Evolutionary conservation across 2,113 vertebrate species (phyloP).

Genomic region (Cervus canadensis): DNA sequence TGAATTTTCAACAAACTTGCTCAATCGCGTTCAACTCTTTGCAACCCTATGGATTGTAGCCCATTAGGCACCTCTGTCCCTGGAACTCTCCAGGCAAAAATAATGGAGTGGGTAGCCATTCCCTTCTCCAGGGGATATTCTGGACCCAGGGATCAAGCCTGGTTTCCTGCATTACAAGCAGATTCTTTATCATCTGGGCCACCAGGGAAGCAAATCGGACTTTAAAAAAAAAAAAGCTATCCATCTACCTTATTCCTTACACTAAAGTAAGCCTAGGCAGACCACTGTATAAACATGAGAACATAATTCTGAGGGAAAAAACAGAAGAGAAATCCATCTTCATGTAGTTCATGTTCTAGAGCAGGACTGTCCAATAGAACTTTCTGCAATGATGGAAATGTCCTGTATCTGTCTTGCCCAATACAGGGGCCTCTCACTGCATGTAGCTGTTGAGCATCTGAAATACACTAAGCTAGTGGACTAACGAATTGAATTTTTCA

Average conservation of each 20-base stretch:
- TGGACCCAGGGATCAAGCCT: background rate
- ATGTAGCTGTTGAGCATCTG: background rate
- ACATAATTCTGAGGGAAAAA: background rate
- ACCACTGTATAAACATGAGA: background rate
- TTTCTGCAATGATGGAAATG: background rate
- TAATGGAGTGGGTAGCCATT: background rate
- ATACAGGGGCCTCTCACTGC: background rate
- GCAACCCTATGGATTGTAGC: background rate
- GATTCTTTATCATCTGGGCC: background rate
- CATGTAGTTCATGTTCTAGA: background rate
- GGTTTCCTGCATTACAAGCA: background rate
- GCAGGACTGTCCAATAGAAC: background rate
- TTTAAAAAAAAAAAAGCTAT: background rate
- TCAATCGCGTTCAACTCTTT: background rate
- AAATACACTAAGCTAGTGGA: background rate
- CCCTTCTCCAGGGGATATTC: background rate
- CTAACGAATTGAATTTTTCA: background rate
- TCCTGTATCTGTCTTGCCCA: background rate
- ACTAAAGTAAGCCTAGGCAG: background rate
- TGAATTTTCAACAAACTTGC: background rate
- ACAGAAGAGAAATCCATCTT: background rate
- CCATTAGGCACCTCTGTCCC: background rate
- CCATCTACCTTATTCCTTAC: background rate
- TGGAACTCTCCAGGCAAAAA: background rate
- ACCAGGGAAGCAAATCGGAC: background rate